Base-by-base conservation (phyloP, 2,113 vertebrate species). In the Neoarius graeffei region DNA sequence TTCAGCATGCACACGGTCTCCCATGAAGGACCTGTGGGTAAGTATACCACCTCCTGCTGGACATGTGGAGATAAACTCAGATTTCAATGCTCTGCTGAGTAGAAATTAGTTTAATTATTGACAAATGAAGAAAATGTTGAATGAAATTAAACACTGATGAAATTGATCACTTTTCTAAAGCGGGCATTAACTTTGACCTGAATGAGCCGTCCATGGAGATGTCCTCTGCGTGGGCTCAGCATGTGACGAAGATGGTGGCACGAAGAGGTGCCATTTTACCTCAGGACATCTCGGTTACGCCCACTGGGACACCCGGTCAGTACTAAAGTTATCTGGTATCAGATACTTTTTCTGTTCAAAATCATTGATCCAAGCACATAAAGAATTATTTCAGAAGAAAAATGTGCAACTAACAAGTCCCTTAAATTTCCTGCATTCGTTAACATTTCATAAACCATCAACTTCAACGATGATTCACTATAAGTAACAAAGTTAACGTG, bases 171-270 rank as follows among this genome's bases (percentile, higher is more conserved):
- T 64, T 74, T 10, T 87, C 90, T 5, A 42, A 91, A 99, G 98
- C 98, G 0, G 98, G 98, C 42, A 95, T 99, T 87, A 97, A 97
- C 3, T 99, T 99, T 20, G 97, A 99, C 62, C 91, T 99, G 81
- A 98, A 98, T 0, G 98, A 99, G 89, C 97, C 98, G 0, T 99
- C 98, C 0, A 96, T 96, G 0, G 98, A 99, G 1, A 93, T 99
- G 91, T 99, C 97, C 15, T 99, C 98, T 0, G 97, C 98, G 0
- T 99, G 98, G 98, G 98, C 97, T 0, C 97, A 98, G 91, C 98
- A 99, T 2, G 97, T 99, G 92, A 98, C 97, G 81, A 99, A 99
- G 94, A 99, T 99, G 97, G 98, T 99, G 91, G 98, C 98, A 91
- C 95, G 98, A 88, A 95, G 98, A 92, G 98, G 98, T 0, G 98